Evolutionary conservation across 2,888 invertebrate species (phyloP), one percentile per base, ranked within the genome.

Genomic region (Stenodema calcarata): DNA sequence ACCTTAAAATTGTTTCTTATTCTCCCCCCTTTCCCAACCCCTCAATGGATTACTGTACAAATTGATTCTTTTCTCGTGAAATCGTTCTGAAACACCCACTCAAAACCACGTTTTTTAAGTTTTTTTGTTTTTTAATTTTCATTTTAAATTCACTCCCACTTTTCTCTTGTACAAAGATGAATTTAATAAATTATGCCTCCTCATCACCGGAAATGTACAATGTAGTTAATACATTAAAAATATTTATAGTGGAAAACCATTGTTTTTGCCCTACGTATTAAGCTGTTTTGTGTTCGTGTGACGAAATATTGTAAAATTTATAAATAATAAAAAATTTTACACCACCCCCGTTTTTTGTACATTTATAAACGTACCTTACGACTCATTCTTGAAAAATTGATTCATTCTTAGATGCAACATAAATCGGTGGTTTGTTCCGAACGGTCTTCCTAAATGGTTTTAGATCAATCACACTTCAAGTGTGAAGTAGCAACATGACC

Each of bases 291-390:
- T 82, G 82, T 82, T 82, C 82, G 82, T 82, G 82, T 82, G 82
- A 82, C 82, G 82, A 82, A 42, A 62, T 69, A 27, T 69, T 82
- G 82, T 82, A 82, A 69, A 82, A 82, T 62, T 82, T 69, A 82
- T 80, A 28, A 78, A 35, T 80, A 62, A 23, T 62, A 62, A 80
- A 80, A 80, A 80, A 80, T 28, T 80, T 80, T 50, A 80, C 50
- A 80, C 30, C 18, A 80, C 0, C 2, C 35, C 35, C 35, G 35
- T 35, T 35, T 2, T 35, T 2, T 35, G 7, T 35, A 35, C 7
- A 35, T 35, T 35, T 7, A 4, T 7, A 2, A 35, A 35, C 35
- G 35, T 35, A 2, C 4, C 35, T 7, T 35, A 4, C 35, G 2
- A 35, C 35, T 35, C 35, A 7, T 35, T 4, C 7, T 35, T 2